Conservation (phyloP, 2,888 invertebrate species). For the Tuta absoluta region DNA sequence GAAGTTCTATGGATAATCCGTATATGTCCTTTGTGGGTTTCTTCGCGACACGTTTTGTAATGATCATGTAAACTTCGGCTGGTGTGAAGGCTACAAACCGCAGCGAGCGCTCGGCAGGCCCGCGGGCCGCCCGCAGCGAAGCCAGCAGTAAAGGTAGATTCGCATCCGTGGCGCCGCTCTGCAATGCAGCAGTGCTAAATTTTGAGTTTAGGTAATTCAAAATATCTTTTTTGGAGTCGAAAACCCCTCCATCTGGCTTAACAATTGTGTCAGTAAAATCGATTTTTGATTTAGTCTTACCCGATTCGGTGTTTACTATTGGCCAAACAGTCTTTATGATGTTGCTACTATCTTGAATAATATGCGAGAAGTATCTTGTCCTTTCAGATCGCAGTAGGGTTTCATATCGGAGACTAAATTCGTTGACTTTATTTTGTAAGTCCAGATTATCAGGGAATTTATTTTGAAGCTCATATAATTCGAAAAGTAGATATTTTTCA, state of each 20-base stretch:
- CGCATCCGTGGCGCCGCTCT: no score
- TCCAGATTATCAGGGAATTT: conserved; percentile 4
- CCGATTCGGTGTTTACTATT: neutral
- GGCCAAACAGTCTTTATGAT: conserved; percentile 10
- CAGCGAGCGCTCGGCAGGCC: no score
- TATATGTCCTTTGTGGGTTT: conserved; percentile 27
- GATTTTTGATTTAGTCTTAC: neutral
- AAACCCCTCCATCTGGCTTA: no score
- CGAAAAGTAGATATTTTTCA: conserved; percentile 9
- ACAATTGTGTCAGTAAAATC: no score
- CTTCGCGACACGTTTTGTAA: no score
- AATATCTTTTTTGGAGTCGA: neutral
- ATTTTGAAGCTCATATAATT: neutral
- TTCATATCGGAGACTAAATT: no score
- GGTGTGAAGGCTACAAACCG: no score
- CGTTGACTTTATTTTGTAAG: neutral
- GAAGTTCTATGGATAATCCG: conserved; percentile 14
- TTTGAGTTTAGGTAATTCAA: no score
- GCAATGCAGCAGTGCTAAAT: no score
- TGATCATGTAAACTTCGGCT: no score
- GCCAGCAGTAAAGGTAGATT: no score
- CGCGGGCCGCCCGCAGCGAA: no score
- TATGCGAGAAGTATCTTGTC: neutral
- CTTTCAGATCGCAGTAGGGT: neutral
- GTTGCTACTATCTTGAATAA: conserved; percentile 2